Evolutionary conservation across 2,888 invertebrate genomes (phyloP), one percentile per base, ranked within the genome.

Genomic region (Seira sanloemensis): DNA sequence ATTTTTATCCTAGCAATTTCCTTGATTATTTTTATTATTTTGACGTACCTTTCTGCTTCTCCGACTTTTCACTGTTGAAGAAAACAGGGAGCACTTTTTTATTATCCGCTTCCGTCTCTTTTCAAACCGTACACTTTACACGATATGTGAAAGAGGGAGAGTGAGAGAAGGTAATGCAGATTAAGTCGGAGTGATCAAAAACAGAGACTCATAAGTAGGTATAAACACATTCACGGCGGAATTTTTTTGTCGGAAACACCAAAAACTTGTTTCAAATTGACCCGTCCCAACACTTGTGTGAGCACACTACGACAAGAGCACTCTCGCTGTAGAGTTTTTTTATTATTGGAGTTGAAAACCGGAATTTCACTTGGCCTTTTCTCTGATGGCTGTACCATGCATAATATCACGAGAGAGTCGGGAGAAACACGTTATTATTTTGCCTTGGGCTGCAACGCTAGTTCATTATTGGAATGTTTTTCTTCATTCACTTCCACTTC

Each of bases 401-500:
- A 68, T 83, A 50, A 50, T 50, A 50, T 50, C 50, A 50, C 2
- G 50, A 50, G 50, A 16, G 16, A 12, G 16, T 2, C 5, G n/a
- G n/a, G 16, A 2, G 50, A 12, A 37, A 37, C 4, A 12, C 50
- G 50, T 50, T 50, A 50, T 50, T 50, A 50, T 50, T 50, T 50
- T 2, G 83, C 83, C 83, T 18, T 27, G 73, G 83, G 83, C 16
- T 50, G 77, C 83, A 77, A 67, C 50, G 67, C 19, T 50, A 83
- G 83, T 83, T 83, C 83, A 83, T 83, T 83, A 83, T 78, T 83
- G 77, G 83, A 83, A 83, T 83, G 83, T 83, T 78, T 82, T 83
- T 73, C 77, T 73, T 74, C 65, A 62, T 83, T 77, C 77, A 65
- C 79, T 79, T 50, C 62, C 58, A 25, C 23, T 16, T 54, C 46